phyloP scores from a whole-genome alignment of 2,113 vertebrate species.

The Eira barbara region DNA sequence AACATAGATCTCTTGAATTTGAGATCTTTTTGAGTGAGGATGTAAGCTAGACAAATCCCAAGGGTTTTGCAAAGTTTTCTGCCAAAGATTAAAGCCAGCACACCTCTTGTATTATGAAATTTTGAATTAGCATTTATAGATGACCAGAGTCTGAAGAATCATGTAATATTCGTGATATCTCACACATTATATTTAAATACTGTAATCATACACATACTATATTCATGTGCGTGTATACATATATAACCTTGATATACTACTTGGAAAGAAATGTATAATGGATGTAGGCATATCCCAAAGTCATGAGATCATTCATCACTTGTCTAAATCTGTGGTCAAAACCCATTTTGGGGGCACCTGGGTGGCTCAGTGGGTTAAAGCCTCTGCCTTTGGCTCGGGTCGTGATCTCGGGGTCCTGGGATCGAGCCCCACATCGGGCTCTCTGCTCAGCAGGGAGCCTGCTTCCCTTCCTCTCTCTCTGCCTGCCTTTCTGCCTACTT shows the following conservation, averaged over 20 bases:
- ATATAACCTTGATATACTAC: conserved; percentile 24
- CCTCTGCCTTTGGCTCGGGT: too few relatives aligned
- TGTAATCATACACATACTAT: neutral
- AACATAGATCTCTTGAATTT: conserved; percentile 21
- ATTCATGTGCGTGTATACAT: neutral
- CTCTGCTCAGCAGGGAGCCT: too few relatives aligned
- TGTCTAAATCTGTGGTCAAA: neutral
- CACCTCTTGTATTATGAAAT: conserved; percentile 22
- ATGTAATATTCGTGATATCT: conserved; percentile 35
- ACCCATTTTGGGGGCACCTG: neutral
- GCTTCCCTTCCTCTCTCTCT: too few relatives aligned
- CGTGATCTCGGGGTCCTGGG: too few relatives aligned
- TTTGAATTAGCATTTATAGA: conserved; percentile 38
- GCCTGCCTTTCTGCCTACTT: too few relatives aligned
- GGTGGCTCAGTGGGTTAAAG: too few relatives aligned
- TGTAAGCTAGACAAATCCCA: conserved; percentile 5
- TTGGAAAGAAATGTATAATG: conserved; percentile 38
- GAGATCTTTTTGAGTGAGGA: neutral
- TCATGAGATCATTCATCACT: neutral
- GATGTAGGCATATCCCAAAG: neutral
- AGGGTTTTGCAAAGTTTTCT: conserved; percentile 35
- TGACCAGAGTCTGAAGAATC: conserved; percentile 40
- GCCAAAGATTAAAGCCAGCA: conserved; percentile 38
- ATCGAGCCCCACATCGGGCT: too few relatives aligned
- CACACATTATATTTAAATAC: conserved; percentile 52